Evolutionary conservation across 1,140 invertebrate species (phyloP), one percentile per base, ranked within the genome.

Genomic region (Chrysopa pallens): DNA sequence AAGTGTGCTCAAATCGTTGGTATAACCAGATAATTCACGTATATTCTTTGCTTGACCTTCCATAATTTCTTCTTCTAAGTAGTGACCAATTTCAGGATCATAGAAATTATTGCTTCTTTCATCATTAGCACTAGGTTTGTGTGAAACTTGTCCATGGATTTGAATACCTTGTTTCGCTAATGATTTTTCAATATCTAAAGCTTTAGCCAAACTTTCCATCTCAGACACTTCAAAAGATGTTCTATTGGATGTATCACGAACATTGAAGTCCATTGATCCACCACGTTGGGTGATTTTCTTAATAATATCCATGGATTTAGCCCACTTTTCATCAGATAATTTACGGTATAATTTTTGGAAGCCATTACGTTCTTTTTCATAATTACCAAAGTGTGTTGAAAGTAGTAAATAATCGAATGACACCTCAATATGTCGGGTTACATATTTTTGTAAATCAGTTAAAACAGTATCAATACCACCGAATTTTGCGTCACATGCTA

Each of bases 271-370:
- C 63, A 69, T 65, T 11, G 44, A 51, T 46, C 68, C 70, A 59
- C 84, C 84, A 51, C 84, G 74, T 55, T 74, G 73, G 9, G 74
- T 69, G 29, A 85, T 70, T 57, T 78, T 80, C 53, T 85, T 80
- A 47, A 86, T 79, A 6, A 84, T 50, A 3, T 77, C 70, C 49
- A 86, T 77, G 29, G 72, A 69, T 52, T 82, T 72, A 14, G 76
- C 66, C 77, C 84, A 89, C 9, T 73, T 63, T 15, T 73, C 56
- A 47, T 89, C 83, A 4, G 83, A 81, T 7, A 84, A 55, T 48
- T 76, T 73, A 40, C 72, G 68, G 60, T 82, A 86, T 8, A 84
- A 61, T 52, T 73, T 76, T 48, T 73, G 70, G 60, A 89, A 87
- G 8, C 84, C 84, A 28, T 68, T 67, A 33, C 84, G 67, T 59